Conservation (phyloP, 1,140 invertebrate genomes). For the Cotesia chilonis region DNA sequence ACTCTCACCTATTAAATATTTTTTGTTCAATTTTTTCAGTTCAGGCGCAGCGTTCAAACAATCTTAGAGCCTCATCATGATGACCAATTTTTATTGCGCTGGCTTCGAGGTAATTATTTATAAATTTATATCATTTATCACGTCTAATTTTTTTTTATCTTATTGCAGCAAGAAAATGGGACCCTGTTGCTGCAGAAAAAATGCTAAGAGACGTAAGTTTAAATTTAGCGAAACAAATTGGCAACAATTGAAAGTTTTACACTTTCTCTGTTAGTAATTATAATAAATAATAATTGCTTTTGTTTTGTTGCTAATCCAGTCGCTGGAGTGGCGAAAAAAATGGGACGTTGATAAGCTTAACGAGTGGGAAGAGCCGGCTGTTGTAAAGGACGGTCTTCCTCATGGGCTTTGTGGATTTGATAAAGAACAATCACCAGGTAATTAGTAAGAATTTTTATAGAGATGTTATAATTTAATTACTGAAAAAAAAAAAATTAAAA, state of each 20-base stretch:
- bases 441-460: no score
- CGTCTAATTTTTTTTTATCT: constrained; percentile 35
- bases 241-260: background rate
- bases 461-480: no score
- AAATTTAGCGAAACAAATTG: background rate
- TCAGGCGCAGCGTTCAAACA: constrained; percentile 74
- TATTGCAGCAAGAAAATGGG: constrained; percentile 81
- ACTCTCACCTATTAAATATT: constrained; percentile 5
- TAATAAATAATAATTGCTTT: constrained; percentile 6
- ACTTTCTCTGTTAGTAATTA: background rate
- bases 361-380: constrained; percentile 77
- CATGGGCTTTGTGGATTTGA: constrained; percentile 81
- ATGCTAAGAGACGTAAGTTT: constrained; percentile 83
- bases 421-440: constrained; percentile 84
- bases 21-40: constrained; percentile 68
- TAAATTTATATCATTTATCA: constrained; percentile 21
- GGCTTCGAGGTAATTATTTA: constrained; percentile 76
- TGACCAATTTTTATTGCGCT: constrained; percentile 81
- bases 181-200: constrained; percentile 81
- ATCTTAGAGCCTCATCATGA: constrained; percentile 76
- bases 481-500: no score
- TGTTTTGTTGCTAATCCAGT: constrained; percentile 67
- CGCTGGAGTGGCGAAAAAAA: constrained; percentile 79
- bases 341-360: constrained; percentile 78
- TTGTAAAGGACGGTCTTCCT: constrained; percentile 77